Conservation (phyloP, 2,113 vertebrate genomes). For the Cynopterus brachyotis region DNA sequence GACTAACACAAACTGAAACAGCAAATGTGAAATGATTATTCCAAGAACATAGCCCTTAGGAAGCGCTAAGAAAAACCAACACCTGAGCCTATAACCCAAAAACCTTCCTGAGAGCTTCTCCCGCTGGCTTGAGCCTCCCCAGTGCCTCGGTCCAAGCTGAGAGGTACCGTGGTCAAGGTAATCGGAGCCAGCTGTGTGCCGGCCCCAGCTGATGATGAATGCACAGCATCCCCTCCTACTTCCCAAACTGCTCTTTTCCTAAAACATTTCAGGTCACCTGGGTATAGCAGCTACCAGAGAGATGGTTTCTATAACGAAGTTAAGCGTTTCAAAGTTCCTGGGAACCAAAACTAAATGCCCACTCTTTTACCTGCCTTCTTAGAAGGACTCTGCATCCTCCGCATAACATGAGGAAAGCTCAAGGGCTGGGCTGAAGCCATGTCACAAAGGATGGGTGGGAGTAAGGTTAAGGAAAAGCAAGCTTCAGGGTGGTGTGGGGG, state of each 20-base stretch:
- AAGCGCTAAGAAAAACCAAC: not conserved
- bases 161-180: not conserved
- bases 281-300: not conserved
- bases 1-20: not conserved
- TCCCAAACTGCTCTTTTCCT: not conserved
- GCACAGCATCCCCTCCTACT: not conserved
- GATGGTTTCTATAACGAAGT: not conserved
- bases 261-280: not conserved
- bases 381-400: not conserved
- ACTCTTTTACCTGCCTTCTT: not conserved
- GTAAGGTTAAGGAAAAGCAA: not conserved
- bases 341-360: not conserved
- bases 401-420: not conserved
- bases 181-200: not conserved
- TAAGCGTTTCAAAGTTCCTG: not conserved
- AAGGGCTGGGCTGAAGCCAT: not conserved
- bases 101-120: not conserved
- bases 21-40: not conserved
- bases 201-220: rapidly evolving
- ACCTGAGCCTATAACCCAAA: rapidly evolving
- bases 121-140: not conserved
- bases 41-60: rapidly evolving
- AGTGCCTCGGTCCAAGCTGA: rapidly evolving
- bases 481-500: too few relatives aligned
- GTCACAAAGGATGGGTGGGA: not conserved